Base-by-base conservation (phyloP, 2,797 vertebrate species). In the Xiphophorus birchmanni region DNA sequence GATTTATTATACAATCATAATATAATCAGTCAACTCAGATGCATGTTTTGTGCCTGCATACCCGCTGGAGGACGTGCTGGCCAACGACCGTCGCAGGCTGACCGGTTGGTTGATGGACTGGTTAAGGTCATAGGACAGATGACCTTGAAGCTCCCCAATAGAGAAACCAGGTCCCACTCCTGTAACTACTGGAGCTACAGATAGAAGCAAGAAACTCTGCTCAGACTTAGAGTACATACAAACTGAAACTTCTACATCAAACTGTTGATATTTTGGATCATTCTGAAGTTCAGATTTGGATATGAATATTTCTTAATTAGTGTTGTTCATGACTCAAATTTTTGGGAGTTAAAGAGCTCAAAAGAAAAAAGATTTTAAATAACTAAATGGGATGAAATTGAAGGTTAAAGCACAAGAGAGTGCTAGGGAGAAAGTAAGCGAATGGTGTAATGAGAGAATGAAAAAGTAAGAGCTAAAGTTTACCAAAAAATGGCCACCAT, bases 111-210 rank as follows among this genome's bases (percentile, higher is more conserved):
- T 90, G 96, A 97, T 95, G 82, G 97, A 96, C 67, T 97, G 98
- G 90, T 99, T 99, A 91, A 99, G 96, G 94, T 99, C 98, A 0
- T 99, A 99, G 15, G 98, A 97, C 94, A 99, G 92, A 90, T 99
- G 98, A 67, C 98, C 98, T 90, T 99, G 98, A 80, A 99, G 96
- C 93, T 99, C 98, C 82, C 98, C 98, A 88, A 99, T 94, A 86
- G 98, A 99, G 95, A 99, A 99, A 93, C 97, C 98, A 80, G 98
- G 97, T 86, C 97, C 98, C 0, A 96, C 96, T 79, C 97, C 98
- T 0, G 97, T 97, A 93, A 99, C 97, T 65, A 99, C 98, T 0
- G 98, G 98, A 1, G 96, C 98, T 99, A 88, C 0, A 92, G 21
- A 89, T 5, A 74, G 32, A 78, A 13, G 87, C 80, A 4, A 54